These are phyloP conservation scores for Chymomyza procnemis DNA, from an alignment of 2,888 invertebrate species.

Conservation along the genomic window DNA sequence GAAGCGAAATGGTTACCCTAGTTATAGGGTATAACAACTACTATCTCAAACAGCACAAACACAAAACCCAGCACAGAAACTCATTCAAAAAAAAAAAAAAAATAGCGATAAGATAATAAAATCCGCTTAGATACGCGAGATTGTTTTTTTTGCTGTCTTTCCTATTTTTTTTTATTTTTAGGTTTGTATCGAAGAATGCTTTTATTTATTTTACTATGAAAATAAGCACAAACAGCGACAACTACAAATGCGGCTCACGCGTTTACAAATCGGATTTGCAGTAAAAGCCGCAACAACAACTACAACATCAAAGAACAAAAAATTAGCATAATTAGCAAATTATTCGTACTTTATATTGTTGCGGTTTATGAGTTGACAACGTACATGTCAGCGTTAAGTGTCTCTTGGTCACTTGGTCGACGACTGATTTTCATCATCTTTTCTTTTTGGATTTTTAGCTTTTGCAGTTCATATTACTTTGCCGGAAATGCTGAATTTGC, in stretches of 20 bases:
- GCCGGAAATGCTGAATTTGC: slow-evolving; percentile 74
- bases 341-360: not conserved
- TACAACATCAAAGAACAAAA: not conserved
- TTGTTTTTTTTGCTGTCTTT: slow-evolving; percentile 25
- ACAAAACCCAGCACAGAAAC: slow-evolving; percentile 31
- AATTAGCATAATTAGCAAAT: not conserved
- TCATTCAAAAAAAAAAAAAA: slow-evolving; percentile 56
- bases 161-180: slow-evolving; percentile 8
- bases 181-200: slow-evolving; percentile 20
- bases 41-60: not conserved
- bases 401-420: not conserved
- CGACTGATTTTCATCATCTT: slow-evolving; percentile 21
- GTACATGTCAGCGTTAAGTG: not conserved
- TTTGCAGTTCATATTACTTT: slow-evolving; percentile 45
- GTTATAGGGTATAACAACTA: not conserved
- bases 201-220: not conserved
- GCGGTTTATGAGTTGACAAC: not conserved
- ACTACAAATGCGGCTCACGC: slow-evolving; percentile 21
- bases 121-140: slow-evolving; percentile 69
- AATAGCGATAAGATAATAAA: slow-evolving; percentile 66
- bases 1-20: not conserved
- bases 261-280: slow-evolving; percentile 5
- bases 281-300: slow-evolving; percentile 1
- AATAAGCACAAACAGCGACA: slow-evolving; percentile 17
- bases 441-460: slow-evolving; percentile 6